phyloP scores from a whole-genome alignment of 2,797 vertebrate genomes.

The Pyrocephalus nanus region DNA sequence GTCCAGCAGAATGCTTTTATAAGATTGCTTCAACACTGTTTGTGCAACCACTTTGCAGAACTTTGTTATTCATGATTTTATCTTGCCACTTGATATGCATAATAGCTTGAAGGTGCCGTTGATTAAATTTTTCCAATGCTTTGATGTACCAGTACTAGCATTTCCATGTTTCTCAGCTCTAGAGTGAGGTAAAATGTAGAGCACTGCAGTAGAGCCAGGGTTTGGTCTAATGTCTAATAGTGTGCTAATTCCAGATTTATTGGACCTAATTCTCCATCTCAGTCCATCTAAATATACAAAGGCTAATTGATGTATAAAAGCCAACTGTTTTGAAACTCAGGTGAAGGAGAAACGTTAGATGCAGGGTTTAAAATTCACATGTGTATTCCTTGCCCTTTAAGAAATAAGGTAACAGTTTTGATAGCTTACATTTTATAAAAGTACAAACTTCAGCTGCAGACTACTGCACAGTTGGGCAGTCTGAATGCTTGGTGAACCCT shows the following conservation, averaged over 20 bases:
- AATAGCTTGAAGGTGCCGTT: constrained; percentile 70
- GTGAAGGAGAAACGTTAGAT: neutral
- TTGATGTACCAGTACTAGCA: constrained; percentile 60
- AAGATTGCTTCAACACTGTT: constrained; percentile 68
- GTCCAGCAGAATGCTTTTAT: constrained; percentile 64
- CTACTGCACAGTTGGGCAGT: neutral
- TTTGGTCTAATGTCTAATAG: neutral
- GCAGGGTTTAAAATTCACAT: neutral
- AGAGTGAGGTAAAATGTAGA: constrained; percentile 15
- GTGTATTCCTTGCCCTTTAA: neutral
- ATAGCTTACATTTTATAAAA: neutral
- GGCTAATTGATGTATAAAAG: neutral
- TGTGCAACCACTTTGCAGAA: constrained; percentile 69
- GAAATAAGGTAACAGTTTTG: neutral
- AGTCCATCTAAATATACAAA: neutral
- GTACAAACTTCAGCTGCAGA: neutral
- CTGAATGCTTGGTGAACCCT: neutral
- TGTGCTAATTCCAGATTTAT: neutral
- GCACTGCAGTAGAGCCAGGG: neutral
- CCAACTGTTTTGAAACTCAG: neutral
- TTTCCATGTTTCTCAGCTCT: constrained; percentile 59
- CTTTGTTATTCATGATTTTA: constrained; percentile 72
- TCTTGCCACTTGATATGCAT: constrained; percentile 68
- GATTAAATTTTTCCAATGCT: constrained; percentile 69
- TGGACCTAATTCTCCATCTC: neutral